Conservation (phyloP, 2,888 invertebrate genomes). For the Dromius quadrimaculatus region DNA sequence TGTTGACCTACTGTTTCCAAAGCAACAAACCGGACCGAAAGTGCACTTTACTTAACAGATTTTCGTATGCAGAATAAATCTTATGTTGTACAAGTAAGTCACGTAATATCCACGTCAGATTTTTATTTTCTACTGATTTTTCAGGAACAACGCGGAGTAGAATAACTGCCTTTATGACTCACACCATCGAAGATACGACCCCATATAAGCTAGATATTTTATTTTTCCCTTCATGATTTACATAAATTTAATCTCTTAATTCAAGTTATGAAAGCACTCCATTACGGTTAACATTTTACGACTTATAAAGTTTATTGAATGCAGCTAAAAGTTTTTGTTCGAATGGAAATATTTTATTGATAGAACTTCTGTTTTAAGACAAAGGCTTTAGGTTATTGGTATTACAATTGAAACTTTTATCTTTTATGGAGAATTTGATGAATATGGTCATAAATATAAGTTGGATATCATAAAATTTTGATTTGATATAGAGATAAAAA, state of each 20-base stretch:
- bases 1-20: too few relatives aligned
- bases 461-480: conserved; percentile 5
- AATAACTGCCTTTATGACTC: too few relatives aligned
- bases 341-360: conserved; percentile 32
- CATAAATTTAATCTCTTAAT: conserved; percentile 49
- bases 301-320: conserved; percentile 22
- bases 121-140: too few relatives aligned
- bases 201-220: neutral
- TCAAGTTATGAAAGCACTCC: conserved; percentile 28
- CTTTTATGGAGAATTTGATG: conserved; percentile 10
- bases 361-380: conserved; percentile 32
- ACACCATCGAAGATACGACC: neutral
- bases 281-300: conserved; percentile 30
- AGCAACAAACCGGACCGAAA: neutral
- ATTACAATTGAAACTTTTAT: conserved; percentile 14
- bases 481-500: conserved; percentile 12
- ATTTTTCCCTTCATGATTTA: conserved; percentile 7
- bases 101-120: too few relatives aligned
- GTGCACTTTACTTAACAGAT: neutral
- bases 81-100: too few relatives aligned
- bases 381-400: conserved; percentile 26
- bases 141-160: too few relatives aligned
- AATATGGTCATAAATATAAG: conserved; percentile 7
- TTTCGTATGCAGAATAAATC: too few relatives aligned
- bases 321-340: neutral